Conservation (phyloP, 2,797 vertebrate genomes). For the Trachops cirrhosus region DNA sequence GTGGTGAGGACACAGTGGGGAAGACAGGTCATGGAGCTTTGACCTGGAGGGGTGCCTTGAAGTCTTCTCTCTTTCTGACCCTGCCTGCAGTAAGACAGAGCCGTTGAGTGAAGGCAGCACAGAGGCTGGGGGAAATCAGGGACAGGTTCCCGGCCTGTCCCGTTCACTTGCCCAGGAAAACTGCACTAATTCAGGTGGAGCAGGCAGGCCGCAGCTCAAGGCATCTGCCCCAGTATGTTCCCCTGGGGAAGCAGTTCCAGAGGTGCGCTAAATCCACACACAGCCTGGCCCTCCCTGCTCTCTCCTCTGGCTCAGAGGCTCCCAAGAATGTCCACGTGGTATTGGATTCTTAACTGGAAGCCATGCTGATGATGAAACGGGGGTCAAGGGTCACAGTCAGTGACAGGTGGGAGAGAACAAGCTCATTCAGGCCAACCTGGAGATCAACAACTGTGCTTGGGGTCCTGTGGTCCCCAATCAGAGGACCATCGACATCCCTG, state of each 20-base stretch:
- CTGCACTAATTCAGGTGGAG: not conserved
- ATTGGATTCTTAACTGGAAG: not conserved
- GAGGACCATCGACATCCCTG: not conserved
- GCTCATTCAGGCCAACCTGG: not conserved
- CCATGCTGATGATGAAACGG: not conserved
- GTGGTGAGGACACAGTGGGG: not conserved
- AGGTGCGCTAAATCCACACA: accelerated
- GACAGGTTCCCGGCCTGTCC: not conserved
- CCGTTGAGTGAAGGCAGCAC: not conserved
- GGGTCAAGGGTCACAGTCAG: not conserved
- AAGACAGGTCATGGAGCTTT: not conserved
- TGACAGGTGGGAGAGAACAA: not conserved
- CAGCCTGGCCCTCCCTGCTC: accelerated
- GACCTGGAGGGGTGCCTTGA: not conserved
- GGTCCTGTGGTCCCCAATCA: not conserved
- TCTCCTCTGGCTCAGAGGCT: not conserved
- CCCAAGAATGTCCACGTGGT: not conserved
- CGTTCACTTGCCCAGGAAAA: not conserved
- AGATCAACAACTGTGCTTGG: not conserved
- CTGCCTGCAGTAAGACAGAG: not conserved
- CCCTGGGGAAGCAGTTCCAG: not conserved
- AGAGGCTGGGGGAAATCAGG: not conserved
- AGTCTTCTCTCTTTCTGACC: not conserved
- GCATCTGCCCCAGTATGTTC: not conserved
- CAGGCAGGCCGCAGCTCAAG: not conserved